Percentiles rank a stretch among this genome's conserved stretches.
These are phyloP conservation scores for Montipora foliosa DNA, from an alignment of 64 coral and sea anemone species.

Conservation along the genomic window DNA sequence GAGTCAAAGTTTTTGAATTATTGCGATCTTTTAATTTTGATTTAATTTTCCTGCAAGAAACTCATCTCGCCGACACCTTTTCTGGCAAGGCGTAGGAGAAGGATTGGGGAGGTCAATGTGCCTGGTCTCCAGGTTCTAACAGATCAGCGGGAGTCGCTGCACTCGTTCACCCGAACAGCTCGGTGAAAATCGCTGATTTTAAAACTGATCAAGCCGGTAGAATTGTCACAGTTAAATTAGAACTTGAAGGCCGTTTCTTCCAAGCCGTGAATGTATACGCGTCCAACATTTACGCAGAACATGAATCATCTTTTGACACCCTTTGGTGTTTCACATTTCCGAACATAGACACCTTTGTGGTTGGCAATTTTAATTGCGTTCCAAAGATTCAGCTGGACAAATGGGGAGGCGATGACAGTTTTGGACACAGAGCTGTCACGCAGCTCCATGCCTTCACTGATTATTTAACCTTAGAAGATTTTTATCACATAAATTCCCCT, in stretches of 20 bases:
- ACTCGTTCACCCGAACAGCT: neutral
- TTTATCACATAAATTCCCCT: neutral
- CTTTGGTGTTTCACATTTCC: neutral
- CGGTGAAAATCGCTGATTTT: neutral
- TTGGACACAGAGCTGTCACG: neutral
- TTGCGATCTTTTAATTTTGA: too few relatives aligned
- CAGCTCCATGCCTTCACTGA: neutral
- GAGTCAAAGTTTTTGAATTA: too few relatives aligned
- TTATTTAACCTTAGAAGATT: neutral
- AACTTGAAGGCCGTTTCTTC: neutral
- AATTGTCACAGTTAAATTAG: neutral
- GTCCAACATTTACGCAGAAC: neutral
- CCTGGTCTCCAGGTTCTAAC: neutral
- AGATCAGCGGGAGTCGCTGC: neutral
- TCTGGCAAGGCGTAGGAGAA: neutral
- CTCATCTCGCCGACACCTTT: neutral
- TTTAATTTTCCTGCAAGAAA: neutral
- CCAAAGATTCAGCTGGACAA: neutral
- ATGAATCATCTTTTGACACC: neutral
- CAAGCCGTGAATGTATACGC: neutral
- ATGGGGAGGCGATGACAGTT: conserved; percentile 4
- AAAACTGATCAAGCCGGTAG: neutral
- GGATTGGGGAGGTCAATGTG: neutral
- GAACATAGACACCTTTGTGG: neutral
- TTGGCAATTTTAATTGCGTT: neutral